A percentile compares a stretch with the other conserved stretches of the same genome.
Evolutionary conservation across 2,888 invertebrate genomes (phyloP).

Genomic region (Eustalomyia histrio): DNA sequence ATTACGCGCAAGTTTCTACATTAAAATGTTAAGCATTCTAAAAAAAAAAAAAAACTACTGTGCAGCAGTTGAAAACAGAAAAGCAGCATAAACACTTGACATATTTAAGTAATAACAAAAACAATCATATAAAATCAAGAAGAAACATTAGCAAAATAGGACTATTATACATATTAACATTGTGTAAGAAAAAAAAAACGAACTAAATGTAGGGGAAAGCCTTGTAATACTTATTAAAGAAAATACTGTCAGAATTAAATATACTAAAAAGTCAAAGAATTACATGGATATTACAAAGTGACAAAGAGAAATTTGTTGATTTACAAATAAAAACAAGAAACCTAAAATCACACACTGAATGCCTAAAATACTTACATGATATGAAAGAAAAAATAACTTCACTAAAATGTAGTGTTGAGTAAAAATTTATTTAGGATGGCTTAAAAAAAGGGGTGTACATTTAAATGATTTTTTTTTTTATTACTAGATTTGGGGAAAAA

Average conservation of each 20-base stretch:
- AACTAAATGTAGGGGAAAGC: conserved; percentile 1
- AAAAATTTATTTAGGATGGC: not conserved
- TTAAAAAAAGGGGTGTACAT: not conserved
- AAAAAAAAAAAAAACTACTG: too few species aligned
- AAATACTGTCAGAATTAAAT: conserved; percentile 16
- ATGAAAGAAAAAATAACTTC: not conserved
- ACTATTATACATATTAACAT: not conserved
- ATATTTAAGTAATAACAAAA: conserved; percentile 36
- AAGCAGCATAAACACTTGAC: conserved; percentile 31
- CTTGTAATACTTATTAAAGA: conserved; percentile 21
- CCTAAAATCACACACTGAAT: not conserved
- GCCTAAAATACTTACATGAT: not conserved
- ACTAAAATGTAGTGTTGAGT: not conserved
- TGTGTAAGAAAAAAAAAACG: not conserved
- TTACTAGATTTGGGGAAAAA: not conserved
- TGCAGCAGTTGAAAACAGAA: not conserved
- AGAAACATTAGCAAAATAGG: not conserved
- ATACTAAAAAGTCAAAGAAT: conserved; percentile 8
- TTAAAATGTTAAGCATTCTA: too few species aligned
- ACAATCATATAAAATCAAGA: conserved; percentile 14
- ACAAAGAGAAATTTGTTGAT: conserved; percentile 9
- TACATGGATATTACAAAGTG: conserved; percentile 18
- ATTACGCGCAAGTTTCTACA: too few species aligned
- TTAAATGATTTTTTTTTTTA: not conserved
- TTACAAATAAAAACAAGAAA: not conserved